Evolutionary conservation across 1,140 invertebrate species (phyloP), one percentile per base, ranked within the genome.

Genomic region (Palaemon carinicauda): DNA sequence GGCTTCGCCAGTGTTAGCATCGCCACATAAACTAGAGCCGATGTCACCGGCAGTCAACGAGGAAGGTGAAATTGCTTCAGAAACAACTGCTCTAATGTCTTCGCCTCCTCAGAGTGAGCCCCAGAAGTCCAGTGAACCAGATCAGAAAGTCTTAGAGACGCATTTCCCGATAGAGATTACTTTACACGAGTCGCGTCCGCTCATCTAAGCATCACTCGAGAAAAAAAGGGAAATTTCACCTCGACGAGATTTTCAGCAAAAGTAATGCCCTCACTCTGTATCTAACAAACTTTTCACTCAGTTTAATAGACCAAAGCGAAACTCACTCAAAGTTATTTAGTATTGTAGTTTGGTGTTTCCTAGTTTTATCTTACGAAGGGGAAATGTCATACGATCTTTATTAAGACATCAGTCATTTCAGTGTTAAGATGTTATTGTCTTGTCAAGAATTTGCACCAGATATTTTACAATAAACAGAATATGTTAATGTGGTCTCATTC

Each of bases 121-220:
- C 52, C 29, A 29, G 41, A 27, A 51, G 69, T 15, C 41, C 15
- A n/a, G 54, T 33, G 33, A 53, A n/a, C 19, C 50, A 41, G 41
- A 17, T 41, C 50, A 19, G 21, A 79, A 27, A 24, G 71, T 82
- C 3, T 53, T 87, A 24, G 80, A 87, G 60, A 82, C 86, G 1
- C 84, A 86, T 31, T 86, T 86, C 65, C 84, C 84, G 1, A 19
- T 86, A 5, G 84, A 86, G 31, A 60, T 53, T 27, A 27, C 60
- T 12, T 27, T 73, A 21, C 80, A 71, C 19, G 80, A 82, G 71
- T 7, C 24, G 24, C 50, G 80, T 12, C 80, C 80, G 5, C 33
- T 82, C 24, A 82, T 82, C 52, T 82, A 53, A 51, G 15, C 12
- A 21, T 21, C 27, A 12, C 51, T 21, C 17, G 14, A 15, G n/a